phyloP scores from a whole-genome alignment of 2,797 vertebrate genomes.

The Neosalanx taihuensis region DNA sequence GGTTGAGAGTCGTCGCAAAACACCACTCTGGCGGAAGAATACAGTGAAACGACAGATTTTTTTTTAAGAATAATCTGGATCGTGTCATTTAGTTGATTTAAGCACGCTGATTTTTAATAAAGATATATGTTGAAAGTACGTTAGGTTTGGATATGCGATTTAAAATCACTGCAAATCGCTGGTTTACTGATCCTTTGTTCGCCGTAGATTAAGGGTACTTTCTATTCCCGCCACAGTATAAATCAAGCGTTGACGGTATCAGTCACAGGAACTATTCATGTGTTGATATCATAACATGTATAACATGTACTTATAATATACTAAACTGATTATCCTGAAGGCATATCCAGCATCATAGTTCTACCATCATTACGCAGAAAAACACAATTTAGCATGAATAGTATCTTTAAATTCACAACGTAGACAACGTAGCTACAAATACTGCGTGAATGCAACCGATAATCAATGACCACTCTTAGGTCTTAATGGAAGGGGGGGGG shows the following conservation, averaged over 20 bases:
- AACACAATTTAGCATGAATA: too few relatives aligned
- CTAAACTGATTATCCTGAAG: neutral
- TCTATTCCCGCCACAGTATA: constrained; percentile 11
- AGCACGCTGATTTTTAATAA: neutral
- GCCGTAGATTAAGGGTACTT: neutral
- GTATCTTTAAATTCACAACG: too few relatives aligned
- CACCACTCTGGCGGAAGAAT: constrained; percentile 65
- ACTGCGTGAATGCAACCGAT: too few relatives aligned
- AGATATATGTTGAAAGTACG: neutral
- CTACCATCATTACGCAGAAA: too few relatives aligned
- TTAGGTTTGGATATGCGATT: neutral
- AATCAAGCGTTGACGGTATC: neutral
- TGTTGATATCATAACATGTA: too few relatives aligned
- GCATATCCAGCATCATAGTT: too few relatives aligned
- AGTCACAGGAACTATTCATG: neutral
- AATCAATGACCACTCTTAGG: too few relatives aligned
- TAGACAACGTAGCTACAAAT: too few relatives aligned
- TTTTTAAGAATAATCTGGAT: neutral
- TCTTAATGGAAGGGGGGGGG: too few relatives aligned
- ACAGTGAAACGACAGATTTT: constrained; percentile 20
- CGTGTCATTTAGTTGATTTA: neutral
- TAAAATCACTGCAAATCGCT: neutral
- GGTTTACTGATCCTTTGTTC: neutral
- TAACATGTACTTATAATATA: neutral
- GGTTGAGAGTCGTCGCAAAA: constrained; percentile 33